Conservation (phyloP, 2,888 invertebrate species). For the Oscheius sp. region DNA sequence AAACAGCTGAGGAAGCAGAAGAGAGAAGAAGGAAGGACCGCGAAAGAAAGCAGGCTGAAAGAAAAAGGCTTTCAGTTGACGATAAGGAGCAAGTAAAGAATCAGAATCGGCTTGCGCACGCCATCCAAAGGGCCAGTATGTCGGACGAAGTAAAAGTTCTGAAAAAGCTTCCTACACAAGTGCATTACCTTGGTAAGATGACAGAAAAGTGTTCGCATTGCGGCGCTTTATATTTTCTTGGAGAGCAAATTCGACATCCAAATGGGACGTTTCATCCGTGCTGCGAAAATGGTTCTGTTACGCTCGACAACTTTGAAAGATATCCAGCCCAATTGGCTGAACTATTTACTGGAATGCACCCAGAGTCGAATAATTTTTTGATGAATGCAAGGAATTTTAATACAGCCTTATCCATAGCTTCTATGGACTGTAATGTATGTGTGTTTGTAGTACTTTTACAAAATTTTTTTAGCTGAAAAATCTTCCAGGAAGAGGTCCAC, state of each 20-base stretch:
- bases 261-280: slow-evolving; percentile 8
- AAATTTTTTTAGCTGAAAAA: slow-evolving; percentile 27
- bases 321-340: not conserved
- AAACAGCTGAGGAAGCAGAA: too few species aligned
- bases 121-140: too few species aligned
- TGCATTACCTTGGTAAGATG: slow-evolving; percentile 9
- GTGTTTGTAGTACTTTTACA: too few species aligned
- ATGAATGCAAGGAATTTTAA: slow-evolving; percentile 39
- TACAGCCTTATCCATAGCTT: slow-evolving; percentile 31
- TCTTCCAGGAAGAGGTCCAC: slow-evolving; percentile 37
- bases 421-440: too few species aligned
- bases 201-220: not conserved
- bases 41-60: too few species aligned
- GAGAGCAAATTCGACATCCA: not conserved
- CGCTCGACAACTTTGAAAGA: not conserved
- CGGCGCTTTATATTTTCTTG: slow-evolving; percentile 16
- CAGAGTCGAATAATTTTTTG: slow-evolving; percentile 5
- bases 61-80: too few species aligned
- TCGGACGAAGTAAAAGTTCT: too few species aligned
- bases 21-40: too few species aligned
- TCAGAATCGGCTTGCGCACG: too few species aligned
- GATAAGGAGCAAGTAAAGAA: too few species aligned
- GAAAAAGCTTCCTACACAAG: too few species aligned
- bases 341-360: not conserved
- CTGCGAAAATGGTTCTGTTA: slow-evolving; percentile 4